Conservation (phyloP, 2,113 vertebrate genomes). For the Empidonax alnorum region DNA sequence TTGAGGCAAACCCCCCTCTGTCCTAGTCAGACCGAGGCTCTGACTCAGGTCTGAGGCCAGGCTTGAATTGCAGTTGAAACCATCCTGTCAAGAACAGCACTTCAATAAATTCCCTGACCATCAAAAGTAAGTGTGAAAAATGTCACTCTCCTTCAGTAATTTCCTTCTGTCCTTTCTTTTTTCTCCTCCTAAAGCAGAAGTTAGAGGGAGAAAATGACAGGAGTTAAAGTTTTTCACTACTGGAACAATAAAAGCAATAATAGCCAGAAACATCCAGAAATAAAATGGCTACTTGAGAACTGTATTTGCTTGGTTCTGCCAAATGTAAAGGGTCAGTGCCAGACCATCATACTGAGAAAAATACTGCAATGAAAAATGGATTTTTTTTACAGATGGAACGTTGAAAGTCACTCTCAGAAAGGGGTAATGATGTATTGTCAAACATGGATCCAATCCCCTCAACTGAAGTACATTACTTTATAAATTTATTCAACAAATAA, state of each 20-base stretch:
- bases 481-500: neutral
- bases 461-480: neutral
- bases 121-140: slow-evolving; percentile 50
- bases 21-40: neutral
- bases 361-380: neutral
- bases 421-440: neutral
- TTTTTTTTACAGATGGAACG: neutral
- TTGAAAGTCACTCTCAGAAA: neutral
- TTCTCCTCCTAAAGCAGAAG: neutral
- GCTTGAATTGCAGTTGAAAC: slow-evolving; percentile 34
- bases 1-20: neutral
- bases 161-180: neutral
- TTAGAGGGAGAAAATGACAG: slow-evolving; percentile 2
- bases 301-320: neutral
- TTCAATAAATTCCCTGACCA: slow-evolving; percentile 46
- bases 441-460: neutral
- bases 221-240: slow-evolving; percentile 1
- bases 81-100: slow-evolving; percentile 34
- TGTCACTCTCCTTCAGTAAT: slow-evolving; percentile 40
- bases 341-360: neutral
- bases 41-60: slow-evolving; percentile 1
- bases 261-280: slow-evolving; percentile 22
- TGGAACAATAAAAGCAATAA: slow-evolving; percentile 34
- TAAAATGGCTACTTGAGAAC: slow-evolving; percentile 18
- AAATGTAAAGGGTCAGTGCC: neutral